A percentile compares a stretch with the other conserved stretches of the same genome.
These are phyloP conservation scores for Pseudeuparius sepicola DNA, from an alignment of 2,888 invertebrate species.

Conservation along the genomic window DNA sequence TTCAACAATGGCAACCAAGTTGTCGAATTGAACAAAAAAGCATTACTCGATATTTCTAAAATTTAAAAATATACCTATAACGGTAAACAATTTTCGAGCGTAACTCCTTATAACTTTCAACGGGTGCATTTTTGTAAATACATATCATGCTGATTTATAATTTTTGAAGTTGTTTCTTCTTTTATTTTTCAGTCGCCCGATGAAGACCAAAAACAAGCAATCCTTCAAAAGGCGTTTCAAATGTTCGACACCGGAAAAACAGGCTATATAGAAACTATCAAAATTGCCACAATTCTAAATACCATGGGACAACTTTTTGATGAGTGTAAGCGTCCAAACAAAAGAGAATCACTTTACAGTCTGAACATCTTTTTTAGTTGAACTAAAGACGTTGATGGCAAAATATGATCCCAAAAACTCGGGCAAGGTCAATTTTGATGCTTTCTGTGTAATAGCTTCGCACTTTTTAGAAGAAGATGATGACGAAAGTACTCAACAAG, in stretches of 20 bases:
- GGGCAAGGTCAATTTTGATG: slow-evolving; percentile 90
- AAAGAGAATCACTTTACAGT: too few species aligned
- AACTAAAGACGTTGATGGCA: slow-evolving; percentile 51
- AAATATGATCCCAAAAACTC: slow-evolving; percentile 85
- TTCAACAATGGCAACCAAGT: too few species aligned
- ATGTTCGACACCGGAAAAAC: slow-evolving; percentile 92
- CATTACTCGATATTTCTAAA: too few species aligned
- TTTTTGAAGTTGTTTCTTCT: too few species aligned
- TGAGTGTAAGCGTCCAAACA: slow-evolving; percentile 74
- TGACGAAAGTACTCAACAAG: slow-evolving; percentile 76
- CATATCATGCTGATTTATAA: too few species aligned
- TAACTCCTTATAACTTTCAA: too few species aligned
- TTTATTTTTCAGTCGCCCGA: slow-evolving; percentile 22
- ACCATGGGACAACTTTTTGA: slow-evolving; percentile 93
- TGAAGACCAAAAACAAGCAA: slow-evolving; percentile 74
- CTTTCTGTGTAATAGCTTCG: slow-evolving; percentile 84
- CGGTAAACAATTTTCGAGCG: too few species aligned
- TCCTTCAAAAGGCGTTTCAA: slow-evolving; percentile 91
- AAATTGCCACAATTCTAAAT: slow-evolving; percentile 84
- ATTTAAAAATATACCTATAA: too few species aligned
- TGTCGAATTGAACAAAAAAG: too few species aligned
- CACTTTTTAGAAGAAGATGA: slow-evolving; percentile 95
- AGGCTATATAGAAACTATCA: slow-evolving; percentile 82
- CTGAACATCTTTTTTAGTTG: too few species aligned
- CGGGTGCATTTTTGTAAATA: too few species aligned